Evolutionary conservation across 2,888 invertebrate species (phyloP), one percentile per base, ranked within the genome.

Genomic region (Oligia strigilis): DNA sequence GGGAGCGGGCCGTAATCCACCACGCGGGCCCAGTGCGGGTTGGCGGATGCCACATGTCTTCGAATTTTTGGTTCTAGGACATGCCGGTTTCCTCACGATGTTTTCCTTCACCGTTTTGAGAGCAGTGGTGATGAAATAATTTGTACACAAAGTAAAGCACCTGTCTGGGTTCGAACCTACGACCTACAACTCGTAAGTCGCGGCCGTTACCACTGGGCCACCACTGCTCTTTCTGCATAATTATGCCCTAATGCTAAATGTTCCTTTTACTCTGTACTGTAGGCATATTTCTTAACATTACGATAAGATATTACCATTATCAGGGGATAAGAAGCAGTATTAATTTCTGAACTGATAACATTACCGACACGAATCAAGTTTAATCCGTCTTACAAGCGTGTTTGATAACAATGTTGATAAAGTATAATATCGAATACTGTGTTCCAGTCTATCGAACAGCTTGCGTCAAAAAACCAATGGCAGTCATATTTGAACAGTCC

Each of bases 261-360:
- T 4, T 8, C 23, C 3, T 64, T 62, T 29, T 29, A 29, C 17
- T 23, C 5, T 52, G 11, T 8, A 49, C 11, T 29, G 29, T 29
- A 29, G 29, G 40, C 4, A 29, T 62, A 62, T 69, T 75, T 49
- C 69, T 64, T 80, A 75, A 75, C 46, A 69, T n/a, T 8, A 29
- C 55, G 80, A 81, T 75, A 83, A 79, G 83, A 83, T 83, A 72
- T 72, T 36, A 62, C 46, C 14, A 62, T 13, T 80, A 82, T 82
- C 82, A 52, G 40, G 5, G 62, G 49, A 79, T 79, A 82, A 72
- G 79, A 60, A 82, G 55, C 29, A 74, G 40, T 72, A 72, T 82
- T 78, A 82, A 74, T 82, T 71, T 82, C 65, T 82, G 62, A 78
- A 78, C 73, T 64, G 82, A 82, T 82, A 82, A 82, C 64, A 69